Conservation (phyloP, 2,797 vertebrate genomes). For the Clarias platycephalus region DNA sequence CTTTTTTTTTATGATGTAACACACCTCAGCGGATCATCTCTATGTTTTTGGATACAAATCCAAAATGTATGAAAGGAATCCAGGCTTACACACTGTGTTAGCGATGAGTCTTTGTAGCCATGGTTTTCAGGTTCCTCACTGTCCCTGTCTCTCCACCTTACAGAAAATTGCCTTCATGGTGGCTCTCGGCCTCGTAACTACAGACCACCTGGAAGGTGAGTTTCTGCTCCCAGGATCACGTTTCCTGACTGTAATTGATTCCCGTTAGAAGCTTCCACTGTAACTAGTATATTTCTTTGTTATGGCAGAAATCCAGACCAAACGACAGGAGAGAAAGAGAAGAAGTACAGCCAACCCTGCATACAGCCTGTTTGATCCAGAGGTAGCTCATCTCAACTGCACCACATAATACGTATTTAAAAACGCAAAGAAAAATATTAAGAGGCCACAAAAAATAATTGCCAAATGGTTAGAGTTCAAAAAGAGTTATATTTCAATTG, state of each 20-base stretch:
- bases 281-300: background rate
- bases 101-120: background rate
- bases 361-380: slow-evolving; percentile 92
- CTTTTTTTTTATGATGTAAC: background rate
- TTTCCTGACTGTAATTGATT: background rate
- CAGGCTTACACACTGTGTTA: background rate
- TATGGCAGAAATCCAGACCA: slow-evolving; percentile 90
- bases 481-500: background rate
- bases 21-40: background rate
- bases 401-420: background rate
- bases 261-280: background rate
- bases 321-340: slow-evolving; percentile 94
- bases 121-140: background rate
- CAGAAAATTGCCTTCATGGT: slow-evolving; percentile 99
- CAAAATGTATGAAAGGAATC: background rate
- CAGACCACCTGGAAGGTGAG: slow-evolving; percentile 94
- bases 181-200: slow-evolving; percentile 91
- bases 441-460: background rate
- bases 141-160: slow-evolving; percentile 26
- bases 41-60: background rate
- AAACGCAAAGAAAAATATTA: background rate
- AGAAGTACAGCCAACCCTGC: slow-evolving; percentile 95
- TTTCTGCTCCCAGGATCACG: background rate
- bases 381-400: slow-evolving; percentile 71
- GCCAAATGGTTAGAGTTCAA: background rate